Evolutionary conservation across 2,888 invertebrate species (phyloP), one percentile per base, ranked within the genome.

Genomic region (Urechis unicinctus): DNA sequence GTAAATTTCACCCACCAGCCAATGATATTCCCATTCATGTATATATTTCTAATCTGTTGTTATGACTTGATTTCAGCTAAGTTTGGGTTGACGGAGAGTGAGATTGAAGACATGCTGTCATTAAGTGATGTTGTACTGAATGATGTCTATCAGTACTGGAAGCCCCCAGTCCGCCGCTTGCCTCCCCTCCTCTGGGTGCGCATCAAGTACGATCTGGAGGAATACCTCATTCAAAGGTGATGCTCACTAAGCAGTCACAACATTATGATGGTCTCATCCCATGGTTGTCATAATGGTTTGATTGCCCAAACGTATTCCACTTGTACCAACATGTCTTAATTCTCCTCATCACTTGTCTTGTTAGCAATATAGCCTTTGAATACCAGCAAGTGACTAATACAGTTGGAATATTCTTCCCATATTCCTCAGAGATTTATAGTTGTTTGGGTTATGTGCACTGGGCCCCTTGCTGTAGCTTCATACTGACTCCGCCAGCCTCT

Each of bases 91-190:
- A 61, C 69, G 3, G 71, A 70, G 54, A 59, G 63, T 9, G 73
- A 73, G 54, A 56, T 72, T 30, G 71, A 72, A 52, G 73, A 73
- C 57, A 61, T 72, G 28, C 56, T 72, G 49, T 70, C 72, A 25
- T 68, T 69, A 55, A 68, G 68, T 56, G 73, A 71, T 58, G 66
- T 67, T 30, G 73, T 71, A 5, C 60, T 71, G 6, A 69, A 69
- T 62, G 72, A 72, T 51, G 68, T 72, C 5, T 72, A 71, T 57
- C 62, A 67, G 63, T 71, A 66, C 55, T 73, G 71, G 69, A 68
- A 66, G 1, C 71, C 72, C n/a, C 73, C 74, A 5, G 62, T 71
- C 36, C 58, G 73, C 25, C 60, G 74, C n/a, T 61, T 74, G 28
- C 74, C 74, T 26, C 74, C 74, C 2, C 61, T 74, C 4, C 59